Conservation (phyloP, 2,113 vertebrate species). For the Hippotragus niger region DNA sequence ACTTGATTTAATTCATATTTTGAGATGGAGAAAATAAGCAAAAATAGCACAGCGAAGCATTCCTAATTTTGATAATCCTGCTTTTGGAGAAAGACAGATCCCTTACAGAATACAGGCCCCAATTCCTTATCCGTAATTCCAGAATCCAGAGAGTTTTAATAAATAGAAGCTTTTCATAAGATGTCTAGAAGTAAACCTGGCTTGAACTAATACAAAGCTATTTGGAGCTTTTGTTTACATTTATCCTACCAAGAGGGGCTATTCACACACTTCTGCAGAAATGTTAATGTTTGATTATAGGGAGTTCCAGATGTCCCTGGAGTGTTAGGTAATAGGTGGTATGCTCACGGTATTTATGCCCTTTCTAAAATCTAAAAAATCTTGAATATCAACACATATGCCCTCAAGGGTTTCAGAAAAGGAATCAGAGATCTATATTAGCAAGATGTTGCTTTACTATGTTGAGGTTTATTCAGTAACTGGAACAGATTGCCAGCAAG, state of each 20-base stretch:
- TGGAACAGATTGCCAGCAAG: neutral
- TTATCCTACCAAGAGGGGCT: neutral
- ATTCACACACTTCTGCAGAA: neutral
- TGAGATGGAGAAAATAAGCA: conserved; percentile 9
- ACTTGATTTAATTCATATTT: conserved; percentile 11
- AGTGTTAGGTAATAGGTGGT: neutral
- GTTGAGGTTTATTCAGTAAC: neutral
- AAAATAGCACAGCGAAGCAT: neutral
- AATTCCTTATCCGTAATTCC: neutral
- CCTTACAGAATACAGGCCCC: neutral
- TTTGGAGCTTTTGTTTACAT: neutral
- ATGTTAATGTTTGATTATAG: neutral
- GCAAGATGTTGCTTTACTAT: neutral
- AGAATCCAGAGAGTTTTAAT: neutral
- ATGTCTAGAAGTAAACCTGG: neutral
- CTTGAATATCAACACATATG: neutral
- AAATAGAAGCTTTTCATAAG: neutral
- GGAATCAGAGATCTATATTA: neutral
- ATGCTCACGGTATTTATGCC: neutral
- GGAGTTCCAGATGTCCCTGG: neutral
- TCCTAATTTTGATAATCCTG: neutral
- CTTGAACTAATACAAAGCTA: neutral
- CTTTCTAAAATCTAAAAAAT: neutral
- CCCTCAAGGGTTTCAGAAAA: neutral
- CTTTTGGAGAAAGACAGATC: neutral